phyloP scores from a whole-genome alignment of 1,140 invertebrate genomes.

The Trialeurodes vaporariorum region DNA sequence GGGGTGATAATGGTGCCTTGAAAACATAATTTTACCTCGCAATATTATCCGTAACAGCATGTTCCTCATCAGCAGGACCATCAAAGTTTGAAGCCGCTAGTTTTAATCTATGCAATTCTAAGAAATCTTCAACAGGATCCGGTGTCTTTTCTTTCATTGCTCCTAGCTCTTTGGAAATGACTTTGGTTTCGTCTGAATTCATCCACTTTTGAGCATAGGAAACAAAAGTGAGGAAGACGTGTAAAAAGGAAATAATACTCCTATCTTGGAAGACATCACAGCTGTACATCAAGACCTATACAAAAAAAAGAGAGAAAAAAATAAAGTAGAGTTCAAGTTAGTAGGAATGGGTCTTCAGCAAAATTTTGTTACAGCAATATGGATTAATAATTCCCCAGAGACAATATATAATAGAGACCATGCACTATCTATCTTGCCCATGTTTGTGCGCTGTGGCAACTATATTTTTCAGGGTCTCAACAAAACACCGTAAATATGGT shows the following conservation, averaged over 20 bases:
- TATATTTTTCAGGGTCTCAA: no score
- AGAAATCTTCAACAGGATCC: constrained; percentile 1
- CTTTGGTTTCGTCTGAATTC: no score
- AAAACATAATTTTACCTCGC: neutral
- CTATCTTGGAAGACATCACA: constrained; percentile 41
- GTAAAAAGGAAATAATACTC: constrained; percentile 43
- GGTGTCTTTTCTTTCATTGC: constrained; percentile 3
- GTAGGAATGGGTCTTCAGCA: constrained; percentile 19
- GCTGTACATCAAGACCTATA: constrained; percentile 43
- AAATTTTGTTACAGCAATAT: no score
- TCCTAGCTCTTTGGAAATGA: constrained; percentile 14
- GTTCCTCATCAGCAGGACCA: constrained; percentile 11
- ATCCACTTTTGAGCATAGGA: constrained; percentile 42
- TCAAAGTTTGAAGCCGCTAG: constrained; percentile 18
- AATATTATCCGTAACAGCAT: constrained; percentile 11
- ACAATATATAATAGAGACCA: no score
- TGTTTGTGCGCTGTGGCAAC: no score
- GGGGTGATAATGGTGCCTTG: no score
- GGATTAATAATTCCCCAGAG: no score
- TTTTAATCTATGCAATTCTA: constrained; percentile 23
- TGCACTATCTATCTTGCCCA: no score
- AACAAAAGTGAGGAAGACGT: constrained; percentile 49
- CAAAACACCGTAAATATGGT: no score
- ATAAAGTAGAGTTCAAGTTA: constrained; percentile 9
- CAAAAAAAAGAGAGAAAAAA: constrained; percentile 17